Percentiles rank a stretch among this genome's conserved stretches.
Evolutionary conservation across 2,888 invertebrate genomes (phyloP).

Genomic region (Leucophenga maculata): DNA sequence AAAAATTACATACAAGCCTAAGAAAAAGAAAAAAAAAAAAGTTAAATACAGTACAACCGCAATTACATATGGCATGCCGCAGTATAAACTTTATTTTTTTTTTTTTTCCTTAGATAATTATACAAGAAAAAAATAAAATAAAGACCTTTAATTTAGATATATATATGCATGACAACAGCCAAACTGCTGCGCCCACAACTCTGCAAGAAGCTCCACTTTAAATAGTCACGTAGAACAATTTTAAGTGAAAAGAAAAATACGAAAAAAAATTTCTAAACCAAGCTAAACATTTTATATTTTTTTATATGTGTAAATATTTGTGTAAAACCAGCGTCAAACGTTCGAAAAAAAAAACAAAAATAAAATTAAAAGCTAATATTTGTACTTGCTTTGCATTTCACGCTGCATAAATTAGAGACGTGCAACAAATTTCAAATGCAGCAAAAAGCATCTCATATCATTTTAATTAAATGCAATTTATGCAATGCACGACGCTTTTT

Average conservation of each 20-base stretch:
- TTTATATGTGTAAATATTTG: too few species aligned
- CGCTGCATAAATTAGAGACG: constrained; percentile 62
- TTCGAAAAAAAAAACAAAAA: too few species aligned
- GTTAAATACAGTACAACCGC: not conserved
- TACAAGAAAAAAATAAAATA: not conserved
- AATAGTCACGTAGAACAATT: not conserved
- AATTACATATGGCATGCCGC: not conserved
- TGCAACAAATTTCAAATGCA: not conserved
- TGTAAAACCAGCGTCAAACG: too few species aligned
- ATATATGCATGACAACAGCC: too few species aligned
- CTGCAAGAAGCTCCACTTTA: not conserved
- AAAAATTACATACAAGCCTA: constrained; percentile 5
- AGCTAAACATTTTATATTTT: too few species aligned
- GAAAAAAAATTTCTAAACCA: too few species aligned
- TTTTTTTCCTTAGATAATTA: not conserved
- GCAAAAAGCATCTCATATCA: not conserved
- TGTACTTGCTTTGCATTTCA: constrained; percentile 67
- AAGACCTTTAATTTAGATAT: too few species aligned
- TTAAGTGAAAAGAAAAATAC: too few species aligned
- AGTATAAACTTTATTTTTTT: not conserved
- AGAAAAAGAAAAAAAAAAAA: constrained; percentile 1
- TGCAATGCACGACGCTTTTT: constrained; percentile 1
- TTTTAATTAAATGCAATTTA: not conserved
- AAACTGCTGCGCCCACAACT: not conserved
- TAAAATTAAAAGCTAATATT: constrained; percentile 45